phyloP scores from a whole-genome alignment of 1,140 invertebrate genomes.

The Pseudobourletiella spinata region DNA sequence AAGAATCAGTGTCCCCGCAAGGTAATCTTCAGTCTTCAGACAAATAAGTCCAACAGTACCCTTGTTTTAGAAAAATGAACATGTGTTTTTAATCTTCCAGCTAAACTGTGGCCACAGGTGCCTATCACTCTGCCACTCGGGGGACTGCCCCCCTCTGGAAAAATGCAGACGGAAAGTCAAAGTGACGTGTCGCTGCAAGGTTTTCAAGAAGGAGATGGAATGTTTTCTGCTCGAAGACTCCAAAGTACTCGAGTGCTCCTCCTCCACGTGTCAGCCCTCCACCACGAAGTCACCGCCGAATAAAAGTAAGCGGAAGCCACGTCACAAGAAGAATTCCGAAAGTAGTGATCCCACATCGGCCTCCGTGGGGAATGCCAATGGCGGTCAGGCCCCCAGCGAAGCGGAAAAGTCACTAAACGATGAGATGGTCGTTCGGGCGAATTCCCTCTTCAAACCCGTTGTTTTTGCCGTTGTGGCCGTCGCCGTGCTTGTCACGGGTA shows the following conservation, averaged over 20 bases:
- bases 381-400: too few relatives aligned
- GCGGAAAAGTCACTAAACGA: too few relatives aligned
- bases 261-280: constrained; percentile 5
- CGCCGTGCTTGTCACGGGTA: not conserved
- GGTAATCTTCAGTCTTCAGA: too few relatives aligned
- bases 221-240: constrained; percentile 45
- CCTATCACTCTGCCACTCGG: constrained; percentile 62
- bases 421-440: too few relatives aligned
- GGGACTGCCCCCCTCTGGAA: constrained; percentile 54
- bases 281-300: not conserved
- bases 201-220: constrained; percentile 63
- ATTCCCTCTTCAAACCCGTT: too few relatives aligned
- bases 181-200: constrained; percentile 65
- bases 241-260: constrained; percentile 24
- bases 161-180: constrained; percentile 70
- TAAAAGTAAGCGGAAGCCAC: not conserved
- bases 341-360: not conserved
- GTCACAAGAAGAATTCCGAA: not conserved
- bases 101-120: constrained; percentile 61
- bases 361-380: too few relatives aligned
- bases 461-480: not conserved
- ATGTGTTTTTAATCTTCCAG: constrained; percentile 37
- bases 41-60: too few relatives aligned
- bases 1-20: constrained; percentile 76
- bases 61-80: too few relatives aligned